Evolutionary conservation across 2,113 vertebrate species (phyloP).

Genomic region (Hemibagrus wyckioides): DNA sequence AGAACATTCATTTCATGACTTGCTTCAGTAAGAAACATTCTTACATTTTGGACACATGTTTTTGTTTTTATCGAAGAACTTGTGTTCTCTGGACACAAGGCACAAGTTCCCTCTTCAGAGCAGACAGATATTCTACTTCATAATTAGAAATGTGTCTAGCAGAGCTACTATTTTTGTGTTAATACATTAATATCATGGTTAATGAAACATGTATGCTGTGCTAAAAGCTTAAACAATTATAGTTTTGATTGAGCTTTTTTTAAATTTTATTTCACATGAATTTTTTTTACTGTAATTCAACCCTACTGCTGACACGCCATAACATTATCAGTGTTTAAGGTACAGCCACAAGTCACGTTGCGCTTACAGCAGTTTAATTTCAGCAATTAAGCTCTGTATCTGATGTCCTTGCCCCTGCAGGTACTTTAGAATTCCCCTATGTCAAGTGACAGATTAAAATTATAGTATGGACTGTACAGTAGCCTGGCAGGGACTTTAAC

Average conservation of each 20-base stretch:
- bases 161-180: neutral
- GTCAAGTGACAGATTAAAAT: neutral
- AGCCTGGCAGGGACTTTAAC: neutral
- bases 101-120: too few relatives aligned
- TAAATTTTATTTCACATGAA: too few relatives aligned
- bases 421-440: neutral
- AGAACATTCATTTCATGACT: neutral
- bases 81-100: neutral
- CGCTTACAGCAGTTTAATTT: conserved; percentile 1
- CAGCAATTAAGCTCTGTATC: conserved; percentile 5
- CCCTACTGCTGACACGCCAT: neutral
- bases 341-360: neutral
- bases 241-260: too few relatives aligned
- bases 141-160: neutral
- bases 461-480: neutral
- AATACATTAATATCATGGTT: neutral
- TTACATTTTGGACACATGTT: neutral
- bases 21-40: neutral
- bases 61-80: neutral
- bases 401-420: neutral
- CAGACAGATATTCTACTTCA: neutral
- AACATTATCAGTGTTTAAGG: neutral
- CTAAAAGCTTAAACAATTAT: neutral
- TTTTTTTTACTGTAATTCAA: neutral
- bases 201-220: neutral